A percentile compares a stretch with the other conserved stretches of the same genome.
phyloP scores from a whole-genome alignment of 2,113 vertebrate species.

The Heteronetta atricapilla region DNA sequence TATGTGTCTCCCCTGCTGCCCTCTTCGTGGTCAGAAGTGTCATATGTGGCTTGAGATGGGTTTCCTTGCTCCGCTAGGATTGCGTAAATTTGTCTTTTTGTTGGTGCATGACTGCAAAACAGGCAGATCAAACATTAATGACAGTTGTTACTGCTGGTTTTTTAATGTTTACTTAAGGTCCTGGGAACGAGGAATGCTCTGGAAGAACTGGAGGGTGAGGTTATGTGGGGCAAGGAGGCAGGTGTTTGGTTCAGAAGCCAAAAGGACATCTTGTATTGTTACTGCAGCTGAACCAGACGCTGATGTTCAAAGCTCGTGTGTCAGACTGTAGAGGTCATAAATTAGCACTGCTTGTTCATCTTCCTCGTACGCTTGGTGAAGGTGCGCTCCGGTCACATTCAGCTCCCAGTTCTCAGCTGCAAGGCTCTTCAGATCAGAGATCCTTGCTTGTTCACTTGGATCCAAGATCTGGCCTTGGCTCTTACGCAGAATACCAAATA shows the following conservation, averaged over 20 bases:
- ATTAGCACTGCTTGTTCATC: not conserved
- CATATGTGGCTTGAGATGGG: not conserved
- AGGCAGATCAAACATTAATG: not conserved
- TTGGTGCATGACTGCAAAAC: not conserved
- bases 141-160: not conserved
- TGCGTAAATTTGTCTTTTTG: not conserved
- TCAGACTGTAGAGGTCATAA: not conserved
- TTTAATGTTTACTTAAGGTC: not conserved
- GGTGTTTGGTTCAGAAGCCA: not conserved
- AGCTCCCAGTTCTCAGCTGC: not conserved
- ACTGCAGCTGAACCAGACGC: not conserved
- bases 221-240: not conserved
- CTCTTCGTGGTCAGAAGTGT: not conserved
- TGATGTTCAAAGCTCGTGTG: not conserved
- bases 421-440: not conserved
- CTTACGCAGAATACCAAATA: not conserved
- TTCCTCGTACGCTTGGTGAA: not conserved
- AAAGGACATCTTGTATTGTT: not conserved
- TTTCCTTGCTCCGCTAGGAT: not conserved
- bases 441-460: not conserved
- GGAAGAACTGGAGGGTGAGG: not conserved
- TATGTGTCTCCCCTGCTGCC: not conserved
- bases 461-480: not conserved
- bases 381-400: not conserved
- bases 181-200: accelerated